phyloP scores from a whole-genome alignment of 2,888 invertebrate species.

The Ophioninae sp. region DNA sequence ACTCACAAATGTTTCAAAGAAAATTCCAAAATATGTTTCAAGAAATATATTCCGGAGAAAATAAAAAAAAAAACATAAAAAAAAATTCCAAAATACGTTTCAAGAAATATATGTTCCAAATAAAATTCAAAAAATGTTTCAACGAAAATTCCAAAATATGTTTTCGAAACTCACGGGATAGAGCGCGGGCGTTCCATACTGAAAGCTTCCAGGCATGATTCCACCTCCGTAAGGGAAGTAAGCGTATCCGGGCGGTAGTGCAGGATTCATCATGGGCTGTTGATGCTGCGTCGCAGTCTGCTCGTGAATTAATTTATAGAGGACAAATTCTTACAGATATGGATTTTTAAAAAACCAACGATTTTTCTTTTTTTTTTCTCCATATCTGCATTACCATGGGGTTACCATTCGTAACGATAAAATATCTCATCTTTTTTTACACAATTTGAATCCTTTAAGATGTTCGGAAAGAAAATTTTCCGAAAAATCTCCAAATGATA shows the following conservation, averaged over 20 bases:
- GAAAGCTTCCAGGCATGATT: constrained; percentile 87
- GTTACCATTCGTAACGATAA: not conserved
- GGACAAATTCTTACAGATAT: constrained; percentile 29
- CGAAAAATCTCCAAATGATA: no score
- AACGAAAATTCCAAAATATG: not conserved
- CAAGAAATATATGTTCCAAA: no score
- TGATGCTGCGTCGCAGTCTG: constrained; percentile 83
- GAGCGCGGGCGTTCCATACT: constrained; percentile 86
- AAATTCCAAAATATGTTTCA: no score
- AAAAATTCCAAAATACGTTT: not conserved
- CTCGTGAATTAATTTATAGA: constrained; percentile 59
- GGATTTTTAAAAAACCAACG: not conserved
- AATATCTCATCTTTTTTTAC: not conserved
- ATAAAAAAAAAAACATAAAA: not conserved
- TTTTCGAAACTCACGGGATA: constrained; percentile 84
- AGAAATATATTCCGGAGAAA: no score
- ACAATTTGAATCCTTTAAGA: not conserved
- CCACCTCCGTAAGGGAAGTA: constrained; percentile 88
- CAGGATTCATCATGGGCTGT: constrained; percentile 85
- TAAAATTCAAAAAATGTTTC: not conserved
- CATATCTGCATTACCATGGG: constrained; percentile 26
- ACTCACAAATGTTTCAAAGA: no score
- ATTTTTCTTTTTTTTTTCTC: not conserved
- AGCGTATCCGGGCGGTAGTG: constrained; percentile 88
- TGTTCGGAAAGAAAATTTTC: not conserved